These are phyloP conservation scores for Mercenaria mercenaria DNA, from an alignment of 1,140 invertebrate genomes.

Conservation along the genomic window DNA sequence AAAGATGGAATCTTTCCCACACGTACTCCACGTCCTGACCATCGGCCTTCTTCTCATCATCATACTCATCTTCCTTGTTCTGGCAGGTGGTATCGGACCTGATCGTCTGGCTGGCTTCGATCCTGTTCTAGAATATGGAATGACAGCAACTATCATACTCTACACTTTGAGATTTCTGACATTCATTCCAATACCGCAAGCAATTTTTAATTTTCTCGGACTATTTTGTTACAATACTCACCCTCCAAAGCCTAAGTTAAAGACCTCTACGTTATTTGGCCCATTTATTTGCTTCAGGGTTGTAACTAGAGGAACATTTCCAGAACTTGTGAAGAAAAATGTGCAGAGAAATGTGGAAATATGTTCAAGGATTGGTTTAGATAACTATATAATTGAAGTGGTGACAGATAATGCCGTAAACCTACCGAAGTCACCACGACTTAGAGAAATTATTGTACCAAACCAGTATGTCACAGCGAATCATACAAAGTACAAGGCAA, in stretches of 20 bases:
- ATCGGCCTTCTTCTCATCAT: constrained; percentile 50
- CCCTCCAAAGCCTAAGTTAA: constrained; percentile 95
- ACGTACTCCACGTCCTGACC: constrained; percentile 59
- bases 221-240: constrained; percentile 97
- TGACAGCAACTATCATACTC: constrained; percentile 68
- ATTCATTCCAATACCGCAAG: constrained; percentile 74
- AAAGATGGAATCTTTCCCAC: constrained; percentile 52
- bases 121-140: constrained; percentile 69
- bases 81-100: constrained; percentile 62
- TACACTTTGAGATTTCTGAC: constrained; percentile 75
- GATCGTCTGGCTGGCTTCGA: constrained; percentile 51
- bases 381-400: constrained; percentile 99
- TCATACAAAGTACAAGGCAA: constrained; percentile 97
- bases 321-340: constrained; percentile 95
- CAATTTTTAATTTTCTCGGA: constrained; percentile 77
- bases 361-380: constrained; percentile 95
- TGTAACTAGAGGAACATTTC: constrained; percentile 98
- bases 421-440: constrained; percentile 90
- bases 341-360: constrained; percentile 95
- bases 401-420: constrained; percentile 96
- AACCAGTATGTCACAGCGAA: constrained; percentile 94
- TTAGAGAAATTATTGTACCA: constrained; percentile 95
- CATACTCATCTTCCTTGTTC: constrained; percentile 61
- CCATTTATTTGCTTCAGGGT: constrained; percentile 98
- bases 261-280: constrained; percentile 95